Base-by-base conservation (phyloP, 2,888 invertebrate species). In the Ichneumoninae sp. region DNA sequence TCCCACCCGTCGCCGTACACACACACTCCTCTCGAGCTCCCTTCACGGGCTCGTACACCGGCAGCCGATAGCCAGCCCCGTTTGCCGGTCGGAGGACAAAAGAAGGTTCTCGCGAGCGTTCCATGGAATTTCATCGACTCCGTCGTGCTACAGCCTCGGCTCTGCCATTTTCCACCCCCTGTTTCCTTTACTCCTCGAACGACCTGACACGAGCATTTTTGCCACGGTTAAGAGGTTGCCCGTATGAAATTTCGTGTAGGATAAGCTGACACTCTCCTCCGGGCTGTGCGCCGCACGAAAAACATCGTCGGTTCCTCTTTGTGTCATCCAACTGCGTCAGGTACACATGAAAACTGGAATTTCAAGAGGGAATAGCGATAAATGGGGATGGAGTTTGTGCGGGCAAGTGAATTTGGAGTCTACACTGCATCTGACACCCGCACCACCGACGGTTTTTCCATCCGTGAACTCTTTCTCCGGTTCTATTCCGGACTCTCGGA, bases 51-150 rank as follows among this genome's bases (percentile, higher is more conserved):
- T 77, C 50, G 30, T 62, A 74, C 33, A 33, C 60, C 33, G 54
- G 26, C 60, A 36, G 6, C 19, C 36, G 68, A 70, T 62, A 62
- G 78, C 44, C 69, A 76, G 70, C 69, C 54, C 69, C 47, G 75
- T 70, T 70, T n/a, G 44, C 75, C 65, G 65, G 16, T 69, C 19
- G 54, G 57, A 54, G 70, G 54, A 79, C 74, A 79, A 83, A 81
- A 33, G 75, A n/a, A 62, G 60, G 16, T 16, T 62, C 79, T 78
- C 50, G 33, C 74, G 74, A 47, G 62, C 62, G 62, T 65, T 10
- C 19, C 8, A 19, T 33, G 70, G 54, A 83, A 75, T 83, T 83
- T 65, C 70, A 79, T 83, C 82, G 78, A 62, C 52, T 74, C 69
- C 60, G 26, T 66, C 40, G 26, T 10, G 22, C 72, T 50, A 16